Evolutionary conservation across 2,113 vertebrate genomes (phyloP), one percentile per base, ranked within the genome.

Genomic region (Pithys albifrons): DNA sequence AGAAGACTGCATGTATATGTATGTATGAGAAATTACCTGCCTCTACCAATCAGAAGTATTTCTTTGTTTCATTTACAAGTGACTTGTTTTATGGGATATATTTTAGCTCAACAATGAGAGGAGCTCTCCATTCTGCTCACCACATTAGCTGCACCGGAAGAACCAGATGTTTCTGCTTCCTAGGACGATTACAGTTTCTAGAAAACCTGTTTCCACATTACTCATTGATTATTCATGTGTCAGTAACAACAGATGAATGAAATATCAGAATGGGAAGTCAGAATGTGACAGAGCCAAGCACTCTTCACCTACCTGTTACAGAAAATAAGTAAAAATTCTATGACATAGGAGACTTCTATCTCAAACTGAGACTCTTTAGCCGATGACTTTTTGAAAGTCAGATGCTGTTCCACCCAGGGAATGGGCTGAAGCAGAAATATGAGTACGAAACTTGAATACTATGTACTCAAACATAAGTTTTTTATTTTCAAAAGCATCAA

Each of bases 261-360:
- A 79, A 62, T 13, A 65, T 31, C 7, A 27, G 39, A 58, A 59
- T 11, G 12, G 16, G 20, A 74, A 54, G 17, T 7, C 57, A 78
- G 25, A 66, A 15, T 3, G 12, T 0, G 1, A 39, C 8, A 66
- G 20, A 74, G 14, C 10, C 35, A 46, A 71, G 5, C 6, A 22
- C 16, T 77, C 39, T 54, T 10, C 20, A 45, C 12, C 9, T 52
- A 22, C 4, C 4, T 61, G 5, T 27, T 37, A 37, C 14, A 10
- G 3, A 64, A 57, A 81, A 73, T 62, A 79, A 3, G 7, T 41
- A 58, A 37, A 19, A 45, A 7, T 85, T 83, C 54, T 64, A 33
- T 72, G 48, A 75, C 14, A 41, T 6, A 64, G 9, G 19, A 48
- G 59, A 20, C 6, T 19, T 75, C 14, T 59, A 11, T 9, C 19